Conservation (phyloP, 2,797 vertebrate genomes). For the Pipistrellus kuhlii region DNA sequence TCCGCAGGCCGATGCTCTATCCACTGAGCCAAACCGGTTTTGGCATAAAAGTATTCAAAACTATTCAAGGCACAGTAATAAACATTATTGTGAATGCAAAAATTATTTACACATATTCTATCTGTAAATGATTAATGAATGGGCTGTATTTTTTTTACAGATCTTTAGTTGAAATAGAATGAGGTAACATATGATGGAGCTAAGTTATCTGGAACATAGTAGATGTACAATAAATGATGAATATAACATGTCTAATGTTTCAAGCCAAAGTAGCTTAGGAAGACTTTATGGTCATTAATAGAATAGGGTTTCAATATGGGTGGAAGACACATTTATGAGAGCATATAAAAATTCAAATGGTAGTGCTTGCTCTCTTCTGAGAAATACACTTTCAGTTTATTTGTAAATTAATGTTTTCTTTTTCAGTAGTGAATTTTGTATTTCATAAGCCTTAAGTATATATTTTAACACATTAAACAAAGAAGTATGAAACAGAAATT, state of each 20-base stretch:
- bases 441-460: neutral
- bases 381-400: neutral
- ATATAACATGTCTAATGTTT: neutral
- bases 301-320: neutral
- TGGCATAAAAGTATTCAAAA: neutral
- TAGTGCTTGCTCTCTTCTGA: neutral
- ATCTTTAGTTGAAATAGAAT: neutral
- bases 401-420: neutral
- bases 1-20: too few species aligned
- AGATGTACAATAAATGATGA: neutral
- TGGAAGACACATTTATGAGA: neutral
- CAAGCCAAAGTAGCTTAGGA: neutral
- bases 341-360: neutral
- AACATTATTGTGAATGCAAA: neutral
- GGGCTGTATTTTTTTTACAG: neutral
- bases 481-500: neutral
- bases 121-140: neutral
- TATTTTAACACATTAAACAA: conserved; percentile 15
- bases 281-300: neutral
- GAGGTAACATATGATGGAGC: neutral
- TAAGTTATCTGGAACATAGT: neutral
- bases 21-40: too few species aligned
- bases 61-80: neutral
- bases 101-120: neutral
- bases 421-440: neutral